Evolutionary conservation across 2,113 vertebrate genomes (phyloP), one percentile per base, ranked within the genome.

Genomic region (Cygnus atratus): DNA sequence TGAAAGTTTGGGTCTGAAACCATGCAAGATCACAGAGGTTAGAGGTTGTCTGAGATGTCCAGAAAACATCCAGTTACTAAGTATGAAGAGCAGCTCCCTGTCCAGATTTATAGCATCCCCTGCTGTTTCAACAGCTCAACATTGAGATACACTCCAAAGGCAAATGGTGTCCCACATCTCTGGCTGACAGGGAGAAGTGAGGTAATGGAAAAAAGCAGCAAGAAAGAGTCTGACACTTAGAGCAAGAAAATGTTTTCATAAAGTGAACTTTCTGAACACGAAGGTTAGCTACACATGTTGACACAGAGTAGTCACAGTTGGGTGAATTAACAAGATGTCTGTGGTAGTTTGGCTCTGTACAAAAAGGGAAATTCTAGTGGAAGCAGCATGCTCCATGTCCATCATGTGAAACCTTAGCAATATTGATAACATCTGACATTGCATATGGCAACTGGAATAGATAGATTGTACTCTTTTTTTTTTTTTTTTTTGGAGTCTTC

Each of bases 81-180:
- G 71, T 57, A 90, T 87, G 76, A 96, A 87, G 86, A 83, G 63
- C 62, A 72, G 66, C 26, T 89, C 62, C 48, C 37, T 76, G 26
- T 59, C 92, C 71, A 65, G 91, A 89, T 95, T 88, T 95, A 88
- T 91, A 92, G 90, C 59, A n/a, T 91, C 50, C 31, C 88, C 84
- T 85, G 86, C 88, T 94, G 90, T 75, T 96, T 76, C 87, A 67
- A 65, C 71, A 87, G 66, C 46, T 76, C 87, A 79, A 41, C 55
- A 54, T 67, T 87, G 86, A 35, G 67, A 50, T 54, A 81, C 35
- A 61, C 24, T 95, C 71, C 84, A 80, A 93, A 94, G 35, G 65
- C 61, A 96, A 90, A 95, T 61, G 55, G 12, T 89, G 67, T 89
- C 90, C 77, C 31, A 67, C 71, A 75, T 87, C 72, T 87, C 19